Evolutionary conservation across 2,113 vertebrate species (phyloP), one percentile per base, ranked within the genome.

Genomic region (Bostrychus sinensis): DNA sequence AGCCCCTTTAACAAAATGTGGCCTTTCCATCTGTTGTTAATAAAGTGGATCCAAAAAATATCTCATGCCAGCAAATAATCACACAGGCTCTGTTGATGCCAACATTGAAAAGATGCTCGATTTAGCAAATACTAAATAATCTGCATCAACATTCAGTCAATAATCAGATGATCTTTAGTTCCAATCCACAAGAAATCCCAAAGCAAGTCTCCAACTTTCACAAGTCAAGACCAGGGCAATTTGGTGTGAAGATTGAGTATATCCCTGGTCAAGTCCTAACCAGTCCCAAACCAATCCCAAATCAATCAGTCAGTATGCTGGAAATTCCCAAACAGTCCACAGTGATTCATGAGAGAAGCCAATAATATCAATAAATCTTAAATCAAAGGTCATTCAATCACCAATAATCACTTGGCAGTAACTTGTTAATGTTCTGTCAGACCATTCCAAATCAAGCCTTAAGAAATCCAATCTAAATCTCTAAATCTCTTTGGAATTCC

Each of bases 61-160:
- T 65, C 72, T 67, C 66, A 48, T 46, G 41, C 32, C 74, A 66
- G 80, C 78, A 36, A 80, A 63, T 51, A 58, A 71, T 66, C 54
- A 70, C 37, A 3, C 0, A 14, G 62, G 32, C 63, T 72, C 26
- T 70, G 62, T 48, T 43, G 51, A 54, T 62, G 39, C n/a, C 7
- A 20, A 43, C 11, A 43, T 59, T 70, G 70, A 71, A 66, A n/a
- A 68, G 55, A 46, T 11, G 6, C 19, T 25, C n/a, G n/a, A n/a
- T n/a, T n/a, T n/a, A n/a, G 48, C 56, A 70, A 82, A 85, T 74
- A 85, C 62, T 67, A 46, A 50, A 50, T 64, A 30, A 74, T 66
- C 66, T 48, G 23, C 13, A 10, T 14, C 22, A 25, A 13, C 45
- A 10, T 48, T 23, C n/a, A 25, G 45, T 82, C 72, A 73, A 45